A percentile compares a stretch with the other conserved stretches of the same genome.
Evolutionary conservation across 2,888 invertebrate species (phyloP).

Genomic region (Chaitophorus viminalis): DNA sequence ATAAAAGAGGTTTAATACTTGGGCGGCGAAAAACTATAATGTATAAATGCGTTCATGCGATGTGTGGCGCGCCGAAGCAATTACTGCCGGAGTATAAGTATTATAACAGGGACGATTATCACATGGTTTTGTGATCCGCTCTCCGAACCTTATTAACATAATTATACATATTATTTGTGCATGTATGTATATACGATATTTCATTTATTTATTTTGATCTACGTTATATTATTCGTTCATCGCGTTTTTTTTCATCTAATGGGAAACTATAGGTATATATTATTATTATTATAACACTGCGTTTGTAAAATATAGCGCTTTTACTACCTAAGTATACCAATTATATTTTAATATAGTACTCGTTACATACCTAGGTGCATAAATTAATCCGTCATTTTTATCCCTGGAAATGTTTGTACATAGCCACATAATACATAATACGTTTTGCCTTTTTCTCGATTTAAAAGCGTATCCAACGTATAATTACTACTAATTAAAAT

Average conservation of each 20-base stretch:
- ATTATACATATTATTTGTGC: too few species aligned
- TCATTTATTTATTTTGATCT: conserved; percentile 2
- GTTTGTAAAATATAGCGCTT: neutral
- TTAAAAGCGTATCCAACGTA: neutral
- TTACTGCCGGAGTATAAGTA: neutral
- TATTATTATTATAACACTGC: too few species aligned
- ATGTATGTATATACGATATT: conserved; percentile 42
- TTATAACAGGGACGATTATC: neutral
- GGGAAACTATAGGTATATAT: neutral
- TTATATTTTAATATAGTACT: too few species aligned
- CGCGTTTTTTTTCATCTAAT: neutral
- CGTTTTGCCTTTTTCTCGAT: neutral
- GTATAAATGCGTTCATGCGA: neutral
- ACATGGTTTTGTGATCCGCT: conserved; percentile 28
- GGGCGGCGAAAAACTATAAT: neutral
- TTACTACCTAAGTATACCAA: neutral
- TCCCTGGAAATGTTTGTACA: too few species aligned
- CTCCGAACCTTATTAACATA: conserved; percentile 62
- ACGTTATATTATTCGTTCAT: neutral
- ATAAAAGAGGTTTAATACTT: neutral
- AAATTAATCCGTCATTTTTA: neutral
- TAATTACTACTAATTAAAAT: conserved; percentile 27
- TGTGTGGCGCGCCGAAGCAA: neutral
- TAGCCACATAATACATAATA: too few species aligned
- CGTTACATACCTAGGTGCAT: too few species aligned